Conservation (phyloP, 2,113 vertebrate genomes). For the Microcebus tavaratra region DNA sequence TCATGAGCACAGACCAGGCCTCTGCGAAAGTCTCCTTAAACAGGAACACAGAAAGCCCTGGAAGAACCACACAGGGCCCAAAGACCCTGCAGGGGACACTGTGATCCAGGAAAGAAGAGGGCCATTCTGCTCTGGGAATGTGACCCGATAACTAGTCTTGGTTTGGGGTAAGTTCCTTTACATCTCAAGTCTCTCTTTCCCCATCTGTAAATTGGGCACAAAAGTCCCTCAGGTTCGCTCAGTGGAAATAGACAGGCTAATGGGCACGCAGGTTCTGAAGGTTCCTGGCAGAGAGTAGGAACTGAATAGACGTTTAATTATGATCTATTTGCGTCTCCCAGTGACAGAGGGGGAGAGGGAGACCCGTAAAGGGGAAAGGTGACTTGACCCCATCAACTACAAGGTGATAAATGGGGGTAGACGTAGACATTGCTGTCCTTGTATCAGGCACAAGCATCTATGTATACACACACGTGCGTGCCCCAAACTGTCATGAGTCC, state of each 20-base stretch:
- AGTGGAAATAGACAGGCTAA: neutral
- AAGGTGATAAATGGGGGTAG: neutral
- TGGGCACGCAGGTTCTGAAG: neutral
- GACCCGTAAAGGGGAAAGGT: neutral
- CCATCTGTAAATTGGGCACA: neutral
- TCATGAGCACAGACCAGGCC: neutral
- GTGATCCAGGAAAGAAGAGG: neutral
- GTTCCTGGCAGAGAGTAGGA: neutral
- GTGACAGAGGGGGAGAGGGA: neutral
- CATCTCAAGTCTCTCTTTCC: neutral
- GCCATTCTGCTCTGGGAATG: neutral
- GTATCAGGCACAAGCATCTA: neutral
- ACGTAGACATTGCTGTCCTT: accelerated
- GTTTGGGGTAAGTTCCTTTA: no score
- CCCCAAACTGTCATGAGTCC: no score
- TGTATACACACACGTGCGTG: accelerated
- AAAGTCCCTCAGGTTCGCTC: neutral
- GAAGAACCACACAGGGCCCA: neutral
- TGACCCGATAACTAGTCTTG: neutral
- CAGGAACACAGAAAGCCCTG: neutral
- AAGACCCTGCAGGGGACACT: neutral
- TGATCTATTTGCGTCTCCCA: neutral
- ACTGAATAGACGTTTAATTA: neutral
- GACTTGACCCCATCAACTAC: neutral
- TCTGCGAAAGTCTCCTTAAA: neutral